Base-by-base conservation (phyloP, 2,113 vertebrate species). In the Perca schrenkii region DNA sequence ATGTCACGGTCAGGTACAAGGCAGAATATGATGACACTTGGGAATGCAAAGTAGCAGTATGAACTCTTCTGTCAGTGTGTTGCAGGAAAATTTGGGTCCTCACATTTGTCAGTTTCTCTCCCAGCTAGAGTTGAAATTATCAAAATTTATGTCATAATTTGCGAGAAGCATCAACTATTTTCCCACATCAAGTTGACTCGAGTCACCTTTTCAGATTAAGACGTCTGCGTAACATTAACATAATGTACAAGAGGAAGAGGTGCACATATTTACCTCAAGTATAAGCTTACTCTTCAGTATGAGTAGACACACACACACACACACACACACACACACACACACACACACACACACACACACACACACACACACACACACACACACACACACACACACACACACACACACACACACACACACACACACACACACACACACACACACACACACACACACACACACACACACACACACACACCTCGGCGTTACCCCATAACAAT, bases 181-280 rank as follows among this genome's bases (percentile, higher is more conserved):
- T 36, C 50, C 21, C 6, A 14, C 52, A 36, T 15, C 31, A 57
- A 58, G 8, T 22, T 11, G 21, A 47, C 46, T 43, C 10, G 0
- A 31, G 66, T 65, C 28, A 69, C 43, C 12, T 56, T 22, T 57
- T 28, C 8, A 67, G n/a, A 43, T 14, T n/a, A 16, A 75, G 22
- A 31, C 8, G 6, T 66, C 47, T 54, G 40, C 16, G 52, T 8
- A 31, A 79, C 56, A 68, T 79, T 36, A 66, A 80, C 47, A 62
- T 68, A 57, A 75, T 57, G 76, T 61, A 63, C 56, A 69, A 56
- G 13, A 62, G 7, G 21, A 61, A 36, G 47, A 62, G 61, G 31
- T 72, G 81, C 62, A 73, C 61, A 22, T 80, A n/a, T 74, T 76
- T 31, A 70, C 28, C 50, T 53, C 16, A n/a, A 56, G 54, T n/a